phyloP scores from a whole-genome alignment of 1,140 invertebrate species.

The Hycleus cichorii region DNA sequence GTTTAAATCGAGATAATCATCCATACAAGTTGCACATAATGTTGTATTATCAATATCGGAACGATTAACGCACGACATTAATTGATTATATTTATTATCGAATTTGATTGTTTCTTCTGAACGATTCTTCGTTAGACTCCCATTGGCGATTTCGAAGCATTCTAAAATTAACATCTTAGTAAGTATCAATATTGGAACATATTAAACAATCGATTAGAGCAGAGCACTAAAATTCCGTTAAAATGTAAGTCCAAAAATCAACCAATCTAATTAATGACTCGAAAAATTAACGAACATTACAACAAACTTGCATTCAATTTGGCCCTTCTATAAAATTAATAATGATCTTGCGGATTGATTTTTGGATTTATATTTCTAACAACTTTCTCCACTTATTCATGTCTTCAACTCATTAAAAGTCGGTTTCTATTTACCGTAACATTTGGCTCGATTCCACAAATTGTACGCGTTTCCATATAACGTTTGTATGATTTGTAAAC shows the following conservation, averaged over 20 bases:
- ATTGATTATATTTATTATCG: constrained; percentile 42
- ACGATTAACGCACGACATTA: constrained; percentile 40
- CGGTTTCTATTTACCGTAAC: constrained; percentile 42
- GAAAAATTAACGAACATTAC: no score
- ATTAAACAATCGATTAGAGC: no score
- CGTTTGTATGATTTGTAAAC: constrained; percentile 46
- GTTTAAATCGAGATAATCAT: constrained; percentile 45
- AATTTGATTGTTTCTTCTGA: constrained; percentile 46
- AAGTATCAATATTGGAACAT: not conserved
- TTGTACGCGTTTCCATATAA: constrained; percentile 44
- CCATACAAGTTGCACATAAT: constrained; percentile 46
- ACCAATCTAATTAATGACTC: no score
- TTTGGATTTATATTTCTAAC: no score
- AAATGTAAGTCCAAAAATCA: no score
- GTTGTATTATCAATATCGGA: constrained; percentile 35
- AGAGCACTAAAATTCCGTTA: no score
- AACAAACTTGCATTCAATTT: no score
- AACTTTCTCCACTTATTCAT: no score
- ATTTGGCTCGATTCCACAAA: constrained; percentile 49
- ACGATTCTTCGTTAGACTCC: constrained; percentile 32
- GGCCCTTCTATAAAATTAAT: no score
- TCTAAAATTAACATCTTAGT: constrained; percentile 39
- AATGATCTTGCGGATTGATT: no score
- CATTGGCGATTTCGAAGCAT: constrained; percentile 45
- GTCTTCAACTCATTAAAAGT: not conserved